These are phyloP conservation scores for Syndactyla subalaris DNA, from an alignment of 2,797 vertebrate species.

Conservation along the genomic window DNA sequence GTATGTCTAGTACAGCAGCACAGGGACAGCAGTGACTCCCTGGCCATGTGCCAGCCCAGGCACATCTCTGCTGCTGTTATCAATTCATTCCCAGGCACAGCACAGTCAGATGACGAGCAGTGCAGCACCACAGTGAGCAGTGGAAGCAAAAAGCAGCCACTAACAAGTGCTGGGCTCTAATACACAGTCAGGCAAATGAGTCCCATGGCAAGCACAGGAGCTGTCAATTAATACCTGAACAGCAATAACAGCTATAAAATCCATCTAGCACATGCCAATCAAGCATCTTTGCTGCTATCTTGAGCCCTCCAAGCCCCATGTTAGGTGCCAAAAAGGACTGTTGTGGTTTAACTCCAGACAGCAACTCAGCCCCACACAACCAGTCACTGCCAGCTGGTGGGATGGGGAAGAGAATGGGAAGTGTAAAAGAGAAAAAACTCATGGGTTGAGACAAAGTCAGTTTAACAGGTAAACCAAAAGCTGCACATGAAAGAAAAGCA, in stretches of 20 bases:
- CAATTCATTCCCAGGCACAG: not conserved
- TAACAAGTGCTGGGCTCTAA: not conserved
- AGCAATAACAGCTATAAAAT: not conserved
- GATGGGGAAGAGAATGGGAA: not conserved
- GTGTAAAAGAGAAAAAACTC: not conserved
- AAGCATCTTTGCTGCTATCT: not conserved
- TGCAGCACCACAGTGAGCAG: not conserved
- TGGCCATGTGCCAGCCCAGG: not conserved
- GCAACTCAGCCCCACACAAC: not conserved
- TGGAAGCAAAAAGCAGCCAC: not conserved
- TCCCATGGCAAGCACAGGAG: not conserved
- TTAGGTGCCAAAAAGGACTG: not conserved
- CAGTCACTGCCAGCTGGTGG: not conserved
- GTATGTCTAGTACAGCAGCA: not conserved
- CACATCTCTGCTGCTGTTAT: not conserved
- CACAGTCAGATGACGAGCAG: not conserved
- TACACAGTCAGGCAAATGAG: not conserved
- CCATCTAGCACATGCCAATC: not conserved
- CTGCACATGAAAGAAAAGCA: not conserved
- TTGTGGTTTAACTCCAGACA: not conserved
- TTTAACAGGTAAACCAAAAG: not conserved
- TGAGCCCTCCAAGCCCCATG: not conserved
- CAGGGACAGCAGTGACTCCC: not conserved
- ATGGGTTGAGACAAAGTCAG: not conserved
- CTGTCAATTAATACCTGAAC: not conserved